Evolutionary conservation across 2,113 vertebrate species (phyloP).

Genomic region (Gorsachius goisagi): DNA sequence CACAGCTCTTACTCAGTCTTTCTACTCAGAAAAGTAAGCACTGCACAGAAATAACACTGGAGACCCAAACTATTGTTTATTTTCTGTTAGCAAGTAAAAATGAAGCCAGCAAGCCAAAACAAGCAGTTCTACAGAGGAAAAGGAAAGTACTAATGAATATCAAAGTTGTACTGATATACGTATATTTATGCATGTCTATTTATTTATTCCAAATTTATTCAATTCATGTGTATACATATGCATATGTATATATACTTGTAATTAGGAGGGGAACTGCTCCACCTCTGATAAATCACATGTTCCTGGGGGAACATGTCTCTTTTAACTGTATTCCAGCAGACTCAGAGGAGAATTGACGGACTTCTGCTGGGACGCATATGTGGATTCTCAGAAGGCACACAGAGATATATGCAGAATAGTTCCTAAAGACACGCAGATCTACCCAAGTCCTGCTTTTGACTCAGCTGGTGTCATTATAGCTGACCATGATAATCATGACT

Average conservation of each 20-base stretch:
- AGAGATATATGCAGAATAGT: neutral
- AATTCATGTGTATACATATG: neutral
- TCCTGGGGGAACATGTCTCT: neutral
- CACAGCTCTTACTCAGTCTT: neutral
- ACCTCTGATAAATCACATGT: neutral
- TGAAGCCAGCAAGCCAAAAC: neutral
- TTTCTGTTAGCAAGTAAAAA: neutral
- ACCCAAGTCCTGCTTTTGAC: neutral
- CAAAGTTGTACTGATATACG: neutral
- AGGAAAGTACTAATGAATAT: neutral
- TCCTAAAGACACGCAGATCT: neutral
- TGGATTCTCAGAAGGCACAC: neutral
- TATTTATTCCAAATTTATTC: neutral
- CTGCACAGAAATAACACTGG: neutral
- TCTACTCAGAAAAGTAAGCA: neutral
- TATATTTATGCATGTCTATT: neutral
- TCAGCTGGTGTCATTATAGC: neutral
- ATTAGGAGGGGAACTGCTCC: neutral
- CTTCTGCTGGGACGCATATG: neutral
- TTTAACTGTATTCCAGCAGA: neutral
- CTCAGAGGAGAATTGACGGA: neutral
- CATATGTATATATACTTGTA: neutral
- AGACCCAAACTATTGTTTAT: neutral
- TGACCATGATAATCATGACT: neutral
- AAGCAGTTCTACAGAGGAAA: neutral